phyloP scores from a whole-genome alignment of 2,797 vertebrate species.

The Eulemur albifrons region DNA sequence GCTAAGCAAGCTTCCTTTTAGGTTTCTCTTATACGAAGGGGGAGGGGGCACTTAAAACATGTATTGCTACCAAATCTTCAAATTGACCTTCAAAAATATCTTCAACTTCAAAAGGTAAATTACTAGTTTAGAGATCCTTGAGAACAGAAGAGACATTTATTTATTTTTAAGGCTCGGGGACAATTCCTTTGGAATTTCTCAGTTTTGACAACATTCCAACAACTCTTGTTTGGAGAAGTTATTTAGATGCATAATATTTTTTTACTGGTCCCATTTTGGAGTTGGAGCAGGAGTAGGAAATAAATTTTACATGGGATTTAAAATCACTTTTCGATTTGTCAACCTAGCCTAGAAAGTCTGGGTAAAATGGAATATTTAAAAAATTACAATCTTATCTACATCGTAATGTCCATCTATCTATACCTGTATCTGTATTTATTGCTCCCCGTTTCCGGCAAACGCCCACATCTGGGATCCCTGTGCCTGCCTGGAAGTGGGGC shows the following conservation, averaged over 20 bases:
- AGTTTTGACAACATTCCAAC: neutral
- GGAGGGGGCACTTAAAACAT: neutral
- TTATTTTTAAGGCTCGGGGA: neutral
- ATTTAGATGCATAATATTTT: neutral
- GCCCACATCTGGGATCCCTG: neutral
- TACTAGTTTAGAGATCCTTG: neutral
- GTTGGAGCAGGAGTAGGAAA: neutral
- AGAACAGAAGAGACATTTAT: neutral
- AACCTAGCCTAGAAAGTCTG: neutral
- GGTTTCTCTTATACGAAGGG: neutral
- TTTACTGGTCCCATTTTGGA: neutral
- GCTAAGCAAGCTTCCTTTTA: neutral
- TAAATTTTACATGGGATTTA: neutral
- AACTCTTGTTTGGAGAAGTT: neutral
- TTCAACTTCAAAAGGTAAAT: neutral
- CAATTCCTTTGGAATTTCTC: neutral
- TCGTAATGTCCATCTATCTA: neutral
- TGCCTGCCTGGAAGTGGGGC: neutral
- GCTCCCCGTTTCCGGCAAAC: neutral
- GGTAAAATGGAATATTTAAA: neutral
- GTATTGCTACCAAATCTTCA: neutral
- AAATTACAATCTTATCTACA: neutral
- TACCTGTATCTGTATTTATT: neutral
- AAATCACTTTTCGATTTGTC: neutral
- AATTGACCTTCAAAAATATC: neutral